Evolutionary conservation across 1,140 invertebrate species (phyloP).

Genomic region (Aphelenchoides besseyi): DNA sequence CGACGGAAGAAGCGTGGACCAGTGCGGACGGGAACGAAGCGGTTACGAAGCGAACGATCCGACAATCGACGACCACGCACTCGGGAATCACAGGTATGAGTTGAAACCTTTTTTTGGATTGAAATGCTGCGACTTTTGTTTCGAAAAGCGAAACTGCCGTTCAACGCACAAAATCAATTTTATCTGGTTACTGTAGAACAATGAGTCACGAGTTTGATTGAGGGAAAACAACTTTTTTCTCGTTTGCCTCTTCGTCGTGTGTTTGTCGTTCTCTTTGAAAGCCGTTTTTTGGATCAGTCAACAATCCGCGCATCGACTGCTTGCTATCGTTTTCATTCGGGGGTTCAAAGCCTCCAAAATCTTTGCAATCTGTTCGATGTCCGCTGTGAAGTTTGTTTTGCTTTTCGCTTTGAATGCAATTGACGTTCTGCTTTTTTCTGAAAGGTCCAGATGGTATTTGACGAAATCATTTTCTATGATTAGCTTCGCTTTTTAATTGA

Average conservation of each 20-base stretch:
- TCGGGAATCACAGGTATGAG: slow-evolving; percentile 18
- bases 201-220: neutral
- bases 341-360: too few species aligned
- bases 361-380: too few species aligned
- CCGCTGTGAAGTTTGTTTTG: too few species aligned
- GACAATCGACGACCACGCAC: slow-evolving; percentile 18
- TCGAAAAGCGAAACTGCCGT: neutral
- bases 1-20: slow-evolving; percentile 21
- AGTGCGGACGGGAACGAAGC: slow-evolving; percentile 11
- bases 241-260: neutral
- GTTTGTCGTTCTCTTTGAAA: neutral
- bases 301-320: too few species aligned
- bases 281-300: too few species aligned
- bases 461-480: too few species aligned
- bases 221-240: neutral
- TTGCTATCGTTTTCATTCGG: too few species aligned
- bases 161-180: slow-evolving; percentile 1
- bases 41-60: slow-evolving; percentile 8
- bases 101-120: neutral
- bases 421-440: too few species aligned
- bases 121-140: too few species aligned
- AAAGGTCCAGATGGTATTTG: too few species aligned
- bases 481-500: too few species aligned
- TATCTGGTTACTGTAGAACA: neutral
- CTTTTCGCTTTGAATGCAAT: too few species aligned